These are phyloP conservation scores for Epinephelus lanceolatus DNA, from an alignment of 2,113 vertebrate genomes.

Conservation along the genomic window DNA sequence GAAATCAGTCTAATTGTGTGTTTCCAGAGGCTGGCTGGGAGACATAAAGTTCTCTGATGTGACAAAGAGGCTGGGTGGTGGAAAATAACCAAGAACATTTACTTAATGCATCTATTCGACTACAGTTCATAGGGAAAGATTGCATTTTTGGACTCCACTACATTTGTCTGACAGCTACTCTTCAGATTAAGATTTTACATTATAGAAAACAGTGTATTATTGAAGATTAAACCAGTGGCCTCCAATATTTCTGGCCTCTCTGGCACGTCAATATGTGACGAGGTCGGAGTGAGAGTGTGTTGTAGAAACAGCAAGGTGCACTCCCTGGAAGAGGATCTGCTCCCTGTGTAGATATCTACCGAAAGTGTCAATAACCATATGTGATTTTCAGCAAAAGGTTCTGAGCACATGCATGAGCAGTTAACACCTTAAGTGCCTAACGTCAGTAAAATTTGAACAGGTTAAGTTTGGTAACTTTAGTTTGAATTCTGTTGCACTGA, in stretches of 20 bases:
- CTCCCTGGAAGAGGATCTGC: no score
- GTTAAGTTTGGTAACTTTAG: neutral
- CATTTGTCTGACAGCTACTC: neutral
- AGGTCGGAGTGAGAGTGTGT: no score
- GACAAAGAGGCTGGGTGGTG: neutral
- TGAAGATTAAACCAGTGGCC: neutral
- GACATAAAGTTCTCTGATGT: conserved; percentile 4
- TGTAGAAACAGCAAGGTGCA: no score
- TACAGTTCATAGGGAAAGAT: neutral
- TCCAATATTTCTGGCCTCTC: neutral
- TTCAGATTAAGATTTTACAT: neutral
- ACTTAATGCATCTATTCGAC: neutral
- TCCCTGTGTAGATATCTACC: no score
- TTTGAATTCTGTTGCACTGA: neutral
- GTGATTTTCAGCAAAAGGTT: neutral
- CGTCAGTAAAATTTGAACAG: neutral
- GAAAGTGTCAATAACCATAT: neutral
- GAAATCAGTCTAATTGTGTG: conserved; percentile 16
- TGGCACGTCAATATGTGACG: no score
- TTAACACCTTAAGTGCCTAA: neutral
- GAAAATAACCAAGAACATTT: neutral
- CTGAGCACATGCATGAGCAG: neutral
- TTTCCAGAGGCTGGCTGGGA: conserved; percentile 16
- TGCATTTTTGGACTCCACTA: neutral
- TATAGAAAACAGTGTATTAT: neutral